Evolutionary conservation across 2,797 vertebrate species (phyloP), one percentile per base, ranked within the genome.

Genomic region (Pangasius mekongensis): DNA sequence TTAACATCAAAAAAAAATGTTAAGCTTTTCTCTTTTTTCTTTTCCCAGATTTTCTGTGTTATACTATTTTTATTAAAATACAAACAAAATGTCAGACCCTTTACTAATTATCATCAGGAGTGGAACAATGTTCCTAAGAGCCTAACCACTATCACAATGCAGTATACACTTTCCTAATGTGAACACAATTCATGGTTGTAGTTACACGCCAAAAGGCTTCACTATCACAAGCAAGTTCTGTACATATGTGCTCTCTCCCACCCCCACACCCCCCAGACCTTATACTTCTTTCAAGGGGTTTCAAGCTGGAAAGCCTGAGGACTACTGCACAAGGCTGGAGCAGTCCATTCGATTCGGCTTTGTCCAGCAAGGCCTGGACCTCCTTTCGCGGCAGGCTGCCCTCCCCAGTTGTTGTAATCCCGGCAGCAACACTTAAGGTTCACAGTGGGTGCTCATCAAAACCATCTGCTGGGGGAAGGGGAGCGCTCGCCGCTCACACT

Each of bases 361-460:
- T 96, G 95, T 96, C 94, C 93, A 81, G 89, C 86, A 69, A 82
- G 89, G 87, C 87, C 89, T 67, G 87, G 89, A 89, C 89, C 87
- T 90, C 89, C 88, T 91, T 90, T 91, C 93, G 91, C 94, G 83
- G 36, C 94, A 92, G 94, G 94, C 92, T 92, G 92, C 93, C 94
- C 94, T 96, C 97, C 96, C 96, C 96, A 94, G 97, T 97, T 97
- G 98, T 98, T 98, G 98, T 99, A 99, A 99, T 99, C 98, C 97
- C 97, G 96, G 97, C 97, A 99, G 96, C 98, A 99, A 98, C 98
- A 99, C 99, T 99, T 99, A 99, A 99, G 98, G 97, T 97, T 99
- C 99, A 98, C 99, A 99, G 99, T 98, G 98, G 98, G 99, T 97
- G 98, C 98, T 99, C 98, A 99, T 99, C 98, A 98, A 98, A 98